phyloP scores from a whole-genome alignment of 2,888 invertebrate species.

The Melanostoma scalare region DNA sequence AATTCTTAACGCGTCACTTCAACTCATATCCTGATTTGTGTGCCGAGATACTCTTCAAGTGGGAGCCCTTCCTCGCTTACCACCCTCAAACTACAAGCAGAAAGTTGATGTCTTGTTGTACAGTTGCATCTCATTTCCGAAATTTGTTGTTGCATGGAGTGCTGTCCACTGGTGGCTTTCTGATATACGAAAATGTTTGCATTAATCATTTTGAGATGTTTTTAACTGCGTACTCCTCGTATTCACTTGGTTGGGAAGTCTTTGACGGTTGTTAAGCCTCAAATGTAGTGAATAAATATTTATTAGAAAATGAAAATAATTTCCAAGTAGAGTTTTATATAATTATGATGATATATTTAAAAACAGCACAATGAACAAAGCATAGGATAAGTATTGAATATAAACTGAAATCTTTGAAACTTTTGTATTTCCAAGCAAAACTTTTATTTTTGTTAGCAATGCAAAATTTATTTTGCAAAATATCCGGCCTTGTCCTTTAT shows the following conservation, averaged over 20 bases:
- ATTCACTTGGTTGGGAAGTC: not conserved
- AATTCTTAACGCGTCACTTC: conserved; percentile 70
- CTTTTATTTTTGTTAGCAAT: too few relatives aligned
- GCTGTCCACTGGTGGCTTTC: conserved; percentile 44
- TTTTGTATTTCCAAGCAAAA: too few relatives aligned
- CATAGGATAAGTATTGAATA: too few relatives aligned
- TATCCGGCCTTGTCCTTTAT: too few relatives aligned
- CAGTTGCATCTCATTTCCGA: conserved; percentile 65
- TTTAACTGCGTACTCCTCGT: conserved; percentile 38
- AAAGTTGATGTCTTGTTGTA: conserved; percentile 7
- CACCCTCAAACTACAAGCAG: not conserved
- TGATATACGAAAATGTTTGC: conserved; percentile 52
- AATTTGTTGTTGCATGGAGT: conserved; percentile 57
- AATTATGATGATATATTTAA: too few relatives aligned
- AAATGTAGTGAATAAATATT: too few relatives aligned
- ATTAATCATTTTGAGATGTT: conserved; percentile 64
- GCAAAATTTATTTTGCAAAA: too few relatives aligned
- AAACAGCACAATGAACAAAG: too few relatives aligned
- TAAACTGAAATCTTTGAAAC: too few relatives aligned
- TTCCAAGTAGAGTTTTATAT: too few relatives aligned
- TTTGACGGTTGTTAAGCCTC: too few relatives aligned
- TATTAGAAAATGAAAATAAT: too few relatives aligned
- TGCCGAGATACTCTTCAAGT: conserved; percentile 52
- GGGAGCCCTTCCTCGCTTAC: not conserved
- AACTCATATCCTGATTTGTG: conserved; percentile 72